These are phyloP conservation scores for Archilochus colubris DNA, from an alignment of 2,113 vertebrate species.

Conservation along the genomic window DNA sequence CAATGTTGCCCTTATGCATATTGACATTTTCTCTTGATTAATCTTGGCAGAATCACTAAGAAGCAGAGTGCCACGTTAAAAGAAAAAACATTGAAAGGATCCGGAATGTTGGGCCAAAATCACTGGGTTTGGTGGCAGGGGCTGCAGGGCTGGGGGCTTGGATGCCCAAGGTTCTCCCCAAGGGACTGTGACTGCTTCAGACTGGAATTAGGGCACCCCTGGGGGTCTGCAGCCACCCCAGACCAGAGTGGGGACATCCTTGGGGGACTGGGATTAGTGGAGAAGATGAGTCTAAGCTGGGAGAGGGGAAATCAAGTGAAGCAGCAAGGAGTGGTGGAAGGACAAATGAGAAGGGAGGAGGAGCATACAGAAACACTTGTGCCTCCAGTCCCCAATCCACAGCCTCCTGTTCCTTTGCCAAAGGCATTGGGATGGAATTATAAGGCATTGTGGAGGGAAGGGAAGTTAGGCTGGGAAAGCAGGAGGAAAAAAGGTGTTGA, in stretches of 20 bases:
- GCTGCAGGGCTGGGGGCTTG: background rate
- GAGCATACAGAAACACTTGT: background rate
- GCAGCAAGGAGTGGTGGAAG: background rate
- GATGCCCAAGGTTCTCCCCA: background rate
- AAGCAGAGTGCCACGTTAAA: background rate
- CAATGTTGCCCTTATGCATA: background rate
- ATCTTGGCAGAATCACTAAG: background rate
- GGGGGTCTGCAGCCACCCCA: background rate
- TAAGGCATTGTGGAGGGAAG: background rate
- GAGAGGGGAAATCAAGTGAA: too few relatives aligned
- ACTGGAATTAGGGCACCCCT: too few relatives aligned
- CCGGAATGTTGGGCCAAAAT: background rate
- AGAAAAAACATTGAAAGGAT: background rate
- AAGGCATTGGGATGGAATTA: background rate
- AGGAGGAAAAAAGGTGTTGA: background rate
- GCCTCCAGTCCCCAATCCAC: accelerated
- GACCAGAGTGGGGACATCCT: background rate
- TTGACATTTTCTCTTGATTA: background rate
- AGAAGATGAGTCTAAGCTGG: too few relatives aligned
- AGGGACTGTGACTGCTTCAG: accelerated
- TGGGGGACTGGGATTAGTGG: too few relatives aligned
- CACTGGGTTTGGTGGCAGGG: background rate
- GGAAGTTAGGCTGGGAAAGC: accelerated
- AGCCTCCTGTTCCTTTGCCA: accelerated
- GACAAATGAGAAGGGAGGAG: background rate